Base-by-base conservation (phyloP, 2,797 vertebrate species). In the Neostethus bicornis region DNA sequence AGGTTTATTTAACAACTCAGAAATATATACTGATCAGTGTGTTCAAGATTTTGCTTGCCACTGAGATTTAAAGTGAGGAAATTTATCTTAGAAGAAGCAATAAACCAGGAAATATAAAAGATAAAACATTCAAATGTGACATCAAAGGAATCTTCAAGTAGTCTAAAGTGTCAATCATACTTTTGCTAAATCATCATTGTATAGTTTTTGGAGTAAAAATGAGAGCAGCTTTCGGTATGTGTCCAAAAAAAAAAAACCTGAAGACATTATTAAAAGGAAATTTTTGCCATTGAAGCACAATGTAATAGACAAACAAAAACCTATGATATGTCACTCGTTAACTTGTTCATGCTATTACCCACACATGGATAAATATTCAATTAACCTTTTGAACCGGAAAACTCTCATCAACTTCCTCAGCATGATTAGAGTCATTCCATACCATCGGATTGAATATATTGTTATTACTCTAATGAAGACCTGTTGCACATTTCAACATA, bases 341-440 rank as follows among this genome's bases (percentile, higher is more conserved):
- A 64, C 55, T 51, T 39, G 56, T 62, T 73, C 52, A 62, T 73
- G 48, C 37, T 68, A 48, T 66, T 44, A 73, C 34, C 59, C 65
- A 61, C 52, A 56, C 44, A 37, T 38, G 66, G 63, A 79, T 70
- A 70, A 66, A 77, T 84, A 75, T 77, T 65, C 50, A 63, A 85
- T 79, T 80, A 84, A 83, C 74, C 73, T 66, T 78, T 66, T 42
- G 42, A 77, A 57, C 46, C 62, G 70, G 7, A 31, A 67, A 51
- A 56, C 24, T 74, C 32, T 51, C 83, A 81, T 81, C 46, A 83
- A 56, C 58, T 55, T 47, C 58, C 69, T 65, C 41, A 74, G 46
- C 24, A 44, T 43, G 49, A 79, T 73, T 77, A 73, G 60, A 75
- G 74, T 55, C 32, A 53, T 54, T 56, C 38, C 32, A 61, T 61